Conservation (phyloP, 2,888 invertebrate species). For the Hermodice carunculata region DNA sequence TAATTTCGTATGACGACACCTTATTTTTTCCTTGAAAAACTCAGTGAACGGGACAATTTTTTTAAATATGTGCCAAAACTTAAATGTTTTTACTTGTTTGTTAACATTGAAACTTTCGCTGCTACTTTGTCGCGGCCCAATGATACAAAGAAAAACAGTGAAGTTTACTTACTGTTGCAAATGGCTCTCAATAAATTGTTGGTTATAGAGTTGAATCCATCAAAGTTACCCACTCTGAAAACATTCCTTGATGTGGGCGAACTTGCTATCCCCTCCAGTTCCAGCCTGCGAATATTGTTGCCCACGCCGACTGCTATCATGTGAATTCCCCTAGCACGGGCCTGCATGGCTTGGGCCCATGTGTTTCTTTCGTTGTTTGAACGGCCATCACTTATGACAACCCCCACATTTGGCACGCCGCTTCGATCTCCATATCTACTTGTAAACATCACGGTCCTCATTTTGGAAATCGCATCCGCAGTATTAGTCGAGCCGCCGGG, state of each 20-base stretch:
- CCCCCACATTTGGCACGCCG: slow-evolving; percentile 1
- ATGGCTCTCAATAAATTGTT: slow-evolving; percentile 6
- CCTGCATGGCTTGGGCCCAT: slow-evolving; percentile 15
- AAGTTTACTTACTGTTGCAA: slow-evolving; percentile 20
- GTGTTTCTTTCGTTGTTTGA: slow-evolving; percentile 8
- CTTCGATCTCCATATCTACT: neutral
- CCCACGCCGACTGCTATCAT: slow-evolving; percentile 19
- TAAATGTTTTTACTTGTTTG: no score
- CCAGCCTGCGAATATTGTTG: slow-evolving; percentile 8
- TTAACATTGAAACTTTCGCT: no score
- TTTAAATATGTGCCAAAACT: no score
- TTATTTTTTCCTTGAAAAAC: no score
- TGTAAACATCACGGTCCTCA: slow-evolving; percentile 10
- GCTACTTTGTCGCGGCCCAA: no score
- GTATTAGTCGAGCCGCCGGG: slow-evolving; percentile 30
- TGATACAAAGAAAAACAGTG: no score
- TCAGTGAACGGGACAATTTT: no score
- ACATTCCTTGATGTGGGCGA: slow-evolving; percentile 11
- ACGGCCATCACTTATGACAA: slow-evolving; percentile 17
- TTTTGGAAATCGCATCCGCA: slow-evolving; percentile 15
- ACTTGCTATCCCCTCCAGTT: slow-evolving; percentile 19
- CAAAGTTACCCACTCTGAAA: slow-evolving; percentile 6
- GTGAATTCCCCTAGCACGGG: slow-evolving; percentile 4
- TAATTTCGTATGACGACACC: no score
- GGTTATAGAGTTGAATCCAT: neutral